Base-by-base conservation (phyloP, 2,888 invertebrate species). In the Caenorhabditis afra region DNA sequence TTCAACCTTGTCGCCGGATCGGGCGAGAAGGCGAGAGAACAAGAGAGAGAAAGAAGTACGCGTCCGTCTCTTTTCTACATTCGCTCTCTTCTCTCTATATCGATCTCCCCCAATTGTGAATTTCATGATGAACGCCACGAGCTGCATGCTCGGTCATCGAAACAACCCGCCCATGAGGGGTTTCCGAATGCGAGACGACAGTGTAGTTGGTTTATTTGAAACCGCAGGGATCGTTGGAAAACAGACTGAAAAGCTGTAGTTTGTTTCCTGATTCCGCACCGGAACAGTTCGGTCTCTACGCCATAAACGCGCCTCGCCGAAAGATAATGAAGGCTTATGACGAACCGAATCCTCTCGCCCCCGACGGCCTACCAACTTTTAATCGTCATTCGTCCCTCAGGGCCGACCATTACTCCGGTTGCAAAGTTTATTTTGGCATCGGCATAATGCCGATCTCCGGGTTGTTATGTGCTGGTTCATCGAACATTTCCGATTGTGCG, bases 1-100 rank as follows among this genome's bases (percentile, higher is more conserved):
- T 53, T 64, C 62, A 62, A 57, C 71, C 71, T 71, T 62, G 61
- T 70, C 61, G 71, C 53, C 57, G 55, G 71, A 70, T 61, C 61
- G n/a, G 22, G 47, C 47, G 39, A 39, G n/a, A n/a, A n/a, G 7
- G 49, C 55, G 53, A 62, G 70, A 47, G 62, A 14, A 41, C 41
- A 44, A 68, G 59, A 22, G 59, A 22, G 23, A 29, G 37, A 47
- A 55, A 53, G 20, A 45, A 45, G 35, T 61, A 62, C 55, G 62
- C 37, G 39, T 55, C 61, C 55, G 20, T 47, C 49, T 41, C 41
- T 71, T 71, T 62, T 62, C 62, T 55, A 39, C 55, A 53, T 62
- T 44, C 12, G 39, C 20, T 22, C 39, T 39, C 20, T 62, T 20
- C 41, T 37, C 22, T 47, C 35, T 22, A 16, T 37, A 53, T 53